Evolutionary conservation across 2,113 vertebrate species (phyloP).

Genomic region (Rhea americana): DNA sequence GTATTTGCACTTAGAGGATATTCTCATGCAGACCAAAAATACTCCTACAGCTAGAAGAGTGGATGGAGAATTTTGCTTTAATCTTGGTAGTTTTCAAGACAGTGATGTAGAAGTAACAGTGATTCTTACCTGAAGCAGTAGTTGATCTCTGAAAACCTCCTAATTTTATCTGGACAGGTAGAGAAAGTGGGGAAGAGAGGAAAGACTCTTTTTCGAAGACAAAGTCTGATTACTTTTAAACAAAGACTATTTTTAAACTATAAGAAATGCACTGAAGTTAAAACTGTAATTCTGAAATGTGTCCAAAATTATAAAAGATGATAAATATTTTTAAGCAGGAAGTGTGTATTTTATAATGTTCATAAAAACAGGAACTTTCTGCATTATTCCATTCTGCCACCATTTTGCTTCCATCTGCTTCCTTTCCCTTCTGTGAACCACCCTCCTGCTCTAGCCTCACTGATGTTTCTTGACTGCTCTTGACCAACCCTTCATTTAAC

Average conservation of each 20-base stretch:
- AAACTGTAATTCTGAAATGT: not conserved
- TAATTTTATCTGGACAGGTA: not conserved
- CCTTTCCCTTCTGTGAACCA: not conserved
- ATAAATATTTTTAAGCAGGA: not conserved
- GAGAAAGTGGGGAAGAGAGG: not conserved
- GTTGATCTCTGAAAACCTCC: not conserved
- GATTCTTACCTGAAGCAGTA: not conserved
- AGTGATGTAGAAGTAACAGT: not conserved
- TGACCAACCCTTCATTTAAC: not conserved
- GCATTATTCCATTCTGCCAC: rapidly evolving
- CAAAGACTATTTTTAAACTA: not conserved
- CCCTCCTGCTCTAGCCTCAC: not conserved
- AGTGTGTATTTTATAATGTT: not conserved
- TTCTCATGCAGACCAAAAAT: not conserved
- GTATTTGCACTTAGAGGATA: not conserved
- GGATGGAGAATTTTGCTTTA: not conserved
- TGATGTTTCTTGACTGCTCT: not conserved
- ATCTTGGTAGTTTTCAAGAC: not conserved
- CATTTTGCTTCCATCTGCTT: not conserved
- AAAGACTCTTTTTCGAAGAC: not conserved
- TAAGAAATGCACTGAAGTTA: not conserved
- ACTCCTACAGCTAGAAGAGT: not conserved
- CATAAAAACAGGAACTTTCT: not conserved
- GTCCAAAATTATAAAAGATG: not conserved
- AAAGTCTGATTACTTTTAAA: not conserved